A percentile compares a stretch with the other conserved stretches of the same genome.
These are phyloP conservation scores for Terebella lapidaria DNA, from an alignment of 2,888 invertebrate genomes.

Conservation along the genomic window DNA sequence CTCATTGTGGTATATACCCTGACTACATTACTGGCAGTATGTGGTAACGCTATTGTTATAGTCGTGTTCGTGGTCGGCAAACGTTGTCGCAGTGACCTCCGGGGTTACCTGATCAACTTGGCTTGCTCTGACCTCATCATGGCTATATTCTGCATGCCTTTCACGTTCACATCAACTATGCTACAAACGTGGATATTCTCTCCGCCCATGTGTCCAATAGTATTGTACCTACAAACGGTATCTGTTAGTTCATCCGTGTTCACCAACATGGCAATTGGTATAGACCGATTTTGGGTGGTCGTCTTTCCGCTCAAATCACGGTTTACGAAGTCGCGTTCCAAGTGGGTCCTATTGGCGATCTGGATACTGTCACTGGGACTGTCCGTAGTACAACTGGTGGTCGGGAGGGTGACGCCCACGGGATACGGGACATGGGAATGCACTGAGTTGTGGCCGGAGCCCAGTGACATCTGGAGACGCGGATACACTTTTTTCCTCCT, in stretches of 20 bases:
- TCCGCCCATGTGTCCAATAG: slow-evolving; percentile 55
- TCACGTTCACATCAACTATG: slow-evolving; percentile 63
- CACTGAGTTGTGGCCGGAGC: slow-evolving; percentile 41
- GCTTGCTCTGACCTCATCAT: slow-evolving; percentile 86
- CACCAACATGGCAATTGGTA: slow-evolving; percentile 56
- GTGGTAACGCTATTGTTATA: slow-evolving; percentile 56
- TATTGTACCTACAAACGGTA: slow-evolving; percentile 55
- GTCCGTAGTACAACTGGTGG: slow-evolving; percentile 50
- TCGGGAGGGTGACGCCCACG: slow-evolving; percentile 28
- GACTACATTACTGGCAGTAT: slow-evolving; percentile 54
- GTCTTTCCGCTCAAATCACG: slow-evolving; percentile 47
- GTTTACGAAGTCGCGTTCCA: slow-evolving; percentile 51
- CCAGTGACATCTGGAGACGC: slow-evolving; percentile 31
- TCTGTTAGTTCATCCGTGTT: slow-evolving; percentile 55
- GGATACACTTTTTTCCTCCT: slow-evolving; percentile 40
- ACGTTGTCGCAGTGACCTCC: slow-evolving; percentile 44
- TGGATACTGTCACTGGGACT: slow-evolving; percentile 52
- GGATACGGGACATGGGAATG: slow-evolving; percentile 21
- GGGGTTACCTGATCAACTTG: slow-evolving; percentile 71
- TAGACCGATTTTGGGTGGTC: slow-evolving; percentile 53
- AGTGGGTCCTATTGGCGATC: slow-evolving; percentile 49
- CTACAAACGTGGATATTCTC: slow-evolving; percentile 56
- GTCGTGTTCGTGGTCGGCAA: slow-evolving; percentile 53
- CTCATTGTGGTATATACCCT: slow-evolving; percentile 54
- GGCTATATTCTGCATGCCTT: slow-evolving; percentile 85